These are phyloP conservation scores for Protosalanx chinensis DNA, from an alignment of 2,797 vertebrate genomes.

Conservation along the genomic window DNA sequence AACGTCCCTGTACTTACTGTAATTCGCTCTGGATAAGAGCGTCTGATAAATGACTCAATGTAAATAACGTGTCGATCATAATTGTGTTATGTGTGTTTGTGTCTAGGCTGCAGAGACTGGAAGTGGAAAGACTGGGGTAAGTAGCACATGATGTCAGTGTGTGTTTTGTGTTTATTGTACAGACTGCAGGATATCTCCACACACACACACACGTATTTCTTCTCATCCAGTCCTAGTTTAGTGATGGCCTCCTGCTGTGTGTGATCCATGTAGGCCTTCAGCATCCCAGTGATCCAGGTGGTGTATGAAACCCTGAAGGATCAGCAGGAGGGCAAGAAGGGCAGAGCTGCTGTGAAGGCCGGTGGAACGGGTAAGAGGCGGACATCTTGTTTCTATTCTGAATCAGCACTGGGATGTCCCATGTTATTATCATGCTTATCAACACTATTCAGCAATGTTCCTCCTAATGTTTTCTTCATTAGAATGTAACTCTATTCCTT, in stretches of 20 bases:
- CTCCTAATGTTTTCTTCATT: too few relatives aligned
- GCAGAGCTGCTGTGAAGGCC: constrained; percentile 86
- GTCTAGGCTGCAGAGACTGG: constrained; percentile 95
- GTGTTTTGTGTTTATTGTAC: too few relatives aligned
- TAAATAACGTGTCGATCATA: neutral
- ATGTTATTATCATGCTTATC: neutral
- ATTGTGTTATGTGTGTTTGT: neutral
- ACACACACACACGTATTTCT: neutral
- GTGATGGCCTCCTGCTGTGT: neutral
- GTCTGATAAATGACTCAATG: too few relatives aligned
- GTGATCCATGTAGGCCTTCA: constrained; percentile 83
- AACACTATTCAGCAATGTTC: too few relatives aligned
- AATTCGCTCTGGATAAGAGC: too few relatives aligned
- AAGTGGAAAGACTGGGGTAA: constrained; percentile 98
- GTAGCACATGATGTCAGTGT: constrained; percentile 48
- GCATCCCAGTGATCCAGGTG: constrained; percentile 97
- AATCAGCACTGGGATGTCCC: neutral
- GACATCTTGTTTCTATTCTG: neutral
- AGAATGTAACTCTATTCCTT: too few relatives aligned
- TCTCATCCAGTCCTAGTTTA: neutral
- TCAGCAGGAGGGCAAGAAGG: constrained; percentile 92
- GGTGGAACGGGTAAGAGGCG: constrained; percentile 80
- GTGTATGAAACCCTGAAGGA: constrained; percentile 97
- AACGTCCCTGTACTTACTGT: too few relatives aligned
- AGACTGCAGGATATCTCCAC: too few relatives aligned